phyloP scores from a whole-genome alignment of 2,113 vertebrate species.

The Grus americana region DNA sequence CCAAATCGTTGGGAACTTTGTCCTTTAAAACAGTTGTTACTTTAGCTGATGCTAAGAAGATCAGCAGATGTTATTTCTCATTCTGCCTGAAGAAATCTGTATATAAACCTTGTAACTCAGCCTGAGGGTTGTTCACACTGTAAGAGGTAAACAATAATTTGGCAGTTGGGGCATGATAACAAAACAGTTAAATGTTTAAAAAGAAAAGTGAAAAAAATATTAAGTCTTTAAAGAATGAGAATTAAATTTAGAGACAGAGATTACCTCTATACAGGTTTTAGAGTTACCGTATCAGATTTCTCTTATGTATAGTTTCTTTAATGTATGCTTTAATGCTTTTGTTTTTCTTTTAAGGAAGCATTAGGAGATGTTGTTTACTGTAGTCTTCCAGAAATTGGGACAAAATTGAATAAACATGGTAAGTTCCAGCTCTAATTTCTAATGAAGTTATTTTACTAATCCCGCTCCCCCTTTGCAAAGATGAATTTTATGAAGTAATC shows the following conservation, averaged over 20 bases:
- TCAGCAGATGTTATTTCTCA: background rate
- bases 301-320: background rate
- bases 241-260: background rate
- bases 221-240: background rate
- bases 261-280: background rate
- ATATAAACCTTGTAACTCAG: background rate
- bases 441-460: background rate
- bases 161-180: background rate
- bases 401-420: slow-evolving; percentile 91
- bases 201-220: background rate
- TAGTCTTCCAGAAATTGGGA: slow-evolving; percentile 93
- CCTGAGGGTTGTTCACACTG: background rate
- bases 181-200: background rate
- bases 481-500: background rate
- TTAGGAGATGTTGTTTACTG: slow-evolving; percentile 97
- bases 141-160: background rate
- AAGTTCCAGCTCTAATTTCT: slow-evolving; percentile 14
- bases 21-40: background rate
- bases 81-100: background rate
- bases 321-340: background rate
- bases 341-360: slow-evolving; percentile 82
- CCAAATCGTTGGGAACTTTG: background rate
- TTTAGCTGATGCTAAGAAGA: background rate
- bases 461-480: background rate
- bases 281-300: background rate